Conservation (phyloP, 1,140 invertebrate species). For the Drosophila sulfurigaster region DNA sequence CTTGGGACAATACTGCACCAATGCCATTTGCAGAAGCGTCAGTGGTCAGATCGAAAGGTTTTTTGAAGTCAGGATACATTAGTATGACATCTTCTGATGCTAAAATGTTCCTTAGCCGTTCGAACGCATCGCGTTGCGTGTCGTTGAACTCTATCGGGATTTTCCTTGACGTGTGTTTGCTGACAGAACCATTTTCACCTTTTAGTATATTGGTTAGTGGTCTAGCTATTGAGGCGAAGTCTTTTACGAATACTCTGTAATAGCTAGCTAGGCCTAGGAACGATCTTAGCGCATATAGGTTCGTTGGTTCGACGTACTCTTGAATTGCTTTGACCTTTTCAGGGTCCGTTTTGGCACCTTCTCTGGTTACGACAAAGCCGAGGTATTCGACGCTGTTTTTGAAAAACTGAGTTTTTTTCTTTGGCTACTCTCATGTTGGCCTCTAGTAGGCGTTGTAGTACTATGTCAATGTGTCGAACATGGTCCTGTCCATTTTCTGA, state of each 20-base stretch:
- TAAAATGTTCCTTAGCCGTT: constrained; percentile 29
- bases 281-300: background rate
- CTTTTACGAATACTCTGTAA: constrained; percentile 8
- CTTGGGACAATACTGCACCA: constrained; percentile 42
- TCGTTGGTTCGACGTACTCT: constrained; percentile 1
- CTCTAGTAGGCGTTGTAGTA: background rate
- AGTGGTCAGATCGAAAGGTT: constrained; percentile 22
- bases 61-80: constrained; percentile 26
- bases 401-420: background rate
- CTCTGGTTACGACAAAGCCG: background rate
- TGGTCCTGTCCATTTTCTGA: constrained; percentile 25
- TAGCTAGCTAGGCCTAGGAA: constrained; percentile 7
- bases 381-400: constrained; percentile 1
- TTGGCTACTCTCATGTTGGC: constrained; percentile 9
- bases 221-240: constrained; percentile 11
- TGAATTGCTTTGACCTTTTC: constrained; percentile 12
- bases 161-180: constrained; percentile 11
- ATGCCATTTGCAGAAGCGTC: constrained; percentile 35
- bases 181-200: constrained; percentile 8
- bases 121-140: background rate
- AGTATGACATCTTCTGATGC: constrained; percentile 43
- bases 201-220: constrained; percentile 1
- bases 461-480: constrained; percentile 11
- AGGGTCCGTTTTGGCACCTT: constrained; percentile 3
- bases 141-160: constrained; percentile 19